phyloP scores from a whole-genome alignment of 2,888 invertebrate genomes.

The Agrilus cyanescens region DNA sequence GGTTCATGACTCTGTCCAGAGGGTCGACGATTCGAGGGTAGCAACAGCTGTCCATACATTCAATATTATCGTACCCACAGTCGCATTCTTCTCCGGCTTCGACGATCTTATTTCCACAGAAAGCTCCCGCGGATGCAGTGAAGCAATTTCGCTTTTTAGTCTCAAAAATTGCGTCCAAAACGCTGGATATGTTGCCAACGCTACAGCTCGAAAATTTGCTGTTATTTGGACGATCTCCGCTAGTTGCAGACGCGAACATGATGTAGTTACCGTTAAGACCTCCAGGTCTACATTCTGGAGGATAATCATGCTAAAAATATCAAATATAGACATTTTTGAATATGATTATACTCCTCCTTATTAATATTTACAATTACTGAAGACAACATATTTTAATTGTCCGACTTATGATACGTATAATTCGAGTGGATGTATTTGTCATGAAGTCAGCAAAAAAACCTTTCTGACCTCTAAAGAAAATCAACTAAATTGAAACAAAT shows the following conservation, averaged over 20 bases:
- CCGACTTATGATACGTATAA: too few species aligned
- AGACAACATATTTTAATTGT: too few species aligned
- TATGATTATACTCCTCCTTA: too few species aligned
- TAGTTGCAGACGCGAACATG: conserved; percentile 99
- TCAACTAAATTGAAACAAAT: too few species aligned
- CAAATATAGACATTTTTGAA: conserved; percentile 13
- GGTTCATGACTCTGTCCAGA: conserved; percentile 54
- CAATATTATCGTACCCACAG: conserved; percentile 84
- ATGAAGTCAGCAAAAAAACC: too few species aligned
- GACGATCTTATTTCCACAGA: conserved; percentile 98
- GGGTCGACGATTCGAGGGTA: conserved; percentile 72
- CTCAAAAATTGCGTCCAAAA: conserved; percentile 83
- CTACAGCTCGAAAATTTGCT: conserved; percentile 94
- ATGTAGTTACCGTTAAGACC: conserved; percentile 93
- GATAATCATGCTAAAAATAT: conserved; percentile 74
- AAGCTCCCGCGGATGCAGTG: conserved; percentile 81
- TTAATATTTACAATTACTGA: too few species aligned
- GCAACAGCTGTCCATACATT: conserved; percentile 89
- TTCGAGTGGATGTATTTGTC: too few species aligned
- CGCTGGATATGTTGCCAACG: conserved; percentile 87
- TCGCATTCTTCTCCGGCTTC: conserved; percentile 98
- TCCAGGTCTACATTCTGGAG: conserved; percentile 81
- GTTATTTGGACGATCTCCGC: conserved; percentile 95
- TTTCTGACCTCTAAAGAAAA: too few species aligned
- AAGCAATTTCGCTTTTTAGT: conserved; percentile 91